A percentile compares a stretch with the other conserved stretches of the same genome.
phyloP scores from a whole-genome alignment of 2,888 invertebrate genomes.

The Cetonia aurata region DNA sequence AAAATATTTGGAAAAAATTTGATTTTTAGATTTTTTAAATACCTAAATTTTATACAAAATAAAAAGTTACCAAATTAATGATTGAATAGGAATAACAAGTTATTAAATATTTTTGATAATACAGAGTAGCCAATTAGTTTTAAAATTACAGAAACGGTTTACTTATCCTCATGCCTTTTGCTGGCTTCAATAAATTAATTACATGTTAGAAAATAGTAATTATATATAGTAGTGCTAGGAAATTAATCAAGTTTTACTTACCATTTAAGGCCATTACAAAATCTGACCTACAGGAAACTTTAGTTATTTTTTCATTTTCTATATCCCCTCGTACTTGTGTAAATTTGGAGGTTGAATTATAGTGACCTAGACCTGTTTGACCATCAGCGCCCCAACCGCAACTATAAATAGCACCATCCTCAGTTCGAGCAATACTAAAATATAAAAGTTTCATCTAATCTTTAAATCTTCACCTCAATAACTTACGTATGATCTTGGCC shows the following conservation, averaged over 20 bases:
- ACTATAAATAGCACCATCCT: conserved; percentile 83
- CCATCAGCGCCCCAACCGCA: conserved; percentile 98
- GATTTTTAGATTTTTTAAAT: too few relatives aligned
- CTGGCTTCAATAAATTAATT: too few relatives aligned
- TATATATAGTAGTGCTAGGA: too few relatives aligned
- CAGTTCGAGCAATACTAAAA: conserved; percentile 81
- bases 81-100: too few relatives aligned
- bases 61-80: too few relatives aligned
- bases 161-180: too few relatives aligned
- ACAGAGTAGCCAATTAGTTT: too few relatives aligned
- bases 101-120: too few relatives aligned
- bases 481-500: conserved; percentile 91
- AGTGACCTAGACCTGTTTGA: conserved; percentile 87
- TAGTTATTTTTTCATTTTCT: conserved; percentile 82
- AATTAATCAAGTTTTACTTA: conserved; percentile 59
- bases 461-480: conserved; percentile 35
- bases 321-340: conserved; percentile 84
- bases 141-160: too few relatives aligned
- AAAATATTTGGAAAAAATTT: too few relatives aligned
- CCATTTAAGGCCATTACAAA: conserved; percentile 91
- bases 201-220: too few relatives aligned
- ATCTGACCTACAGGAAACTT: conserved; percentile 85
- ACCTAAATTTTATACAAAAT: too few relatives aligned
- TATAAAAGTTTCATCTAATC: conserved; percentile 50
- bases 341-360: conserved; percentile 72